Percentiles rank a stretch among this genome's conserved stretches.
Conservation (phyloP, 2,113 vertebrate species). For the Dissostichus mawsoni region DNA sequence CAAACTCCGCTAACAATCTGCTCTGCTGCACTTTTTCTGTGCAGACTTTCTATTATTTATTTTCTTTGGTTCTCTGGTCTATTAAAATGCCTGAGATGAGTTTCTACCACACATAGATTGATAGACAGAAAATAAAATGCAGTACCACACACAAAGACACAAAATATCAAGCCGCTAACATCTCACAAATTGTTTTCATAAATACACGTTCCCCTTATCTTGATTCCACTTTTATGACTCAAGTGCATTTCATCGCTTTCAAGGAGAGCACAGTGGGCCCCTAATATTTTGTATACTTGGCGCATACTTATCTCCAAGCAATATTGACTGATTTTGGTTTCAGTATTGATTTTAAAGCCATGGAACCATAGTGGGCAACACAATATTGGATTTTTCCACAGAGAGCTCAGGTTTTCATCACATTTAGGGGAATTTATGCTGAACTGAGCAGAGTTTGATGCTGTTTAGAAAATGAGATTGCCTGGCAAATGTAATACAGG, state of each 20-base stretch:
- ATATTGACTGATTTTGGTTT: slow-evolving; percentile 55
- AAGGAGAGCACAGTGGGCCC: slow-evolving; percentile 19
- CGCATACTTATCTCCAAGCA: slow-evolving; percentile 39
- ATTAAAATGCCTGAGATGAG: background rate
- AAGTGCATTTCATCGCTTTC: slow-evolving; percentile 40
- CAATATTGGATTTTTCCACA: slow-evolving; percentile 48
- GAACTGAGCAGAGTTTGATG: slow-evolving; percentile 19
- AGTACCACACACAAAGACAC: slow-evolving; percentile 22
- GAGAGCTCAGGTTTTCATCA: slow-evolving; percentile 45
- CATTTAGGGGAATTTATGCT: slow-evolving; percentile 48
- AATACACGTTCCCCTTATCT: slow-evolving; percentile 32
- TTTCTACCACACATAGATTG: slow-evolving; percentile 1
- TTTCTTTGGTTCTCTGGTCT: background rate
- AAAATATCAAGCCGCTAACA: slow-evolving; percentile 25
- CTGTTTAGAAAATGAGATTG: slow-evolving; percentile 29
- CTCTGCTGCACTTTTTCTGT: slow-evolving; percentile 35
- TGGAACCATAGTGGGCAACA: slow-evolving; percentile 43
- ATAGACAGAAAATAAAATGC: slow-evolving; percentile 20
- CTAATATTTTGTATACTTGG: slow-evolving; percentile 47
- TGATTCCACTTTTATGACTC: slow-evolving; percentile 41
- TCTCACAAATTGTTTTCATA: slow-evolving; percentile 23
- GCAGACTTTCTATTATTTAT: slow-evolving; percentile 12
- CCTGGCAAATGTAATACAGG: slow-evolving; percentile 10
- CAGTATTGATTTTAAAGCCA: slow-evolving; percentile 63
- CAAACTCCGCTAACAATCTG: slow-evolving; percentile 16